Evolutionary conservation across 2,888 invertebrate genomes (phyloP), one percentile per base, ranked within the genome.

Genomic region (Gandaritis pyraliata): DNA sequence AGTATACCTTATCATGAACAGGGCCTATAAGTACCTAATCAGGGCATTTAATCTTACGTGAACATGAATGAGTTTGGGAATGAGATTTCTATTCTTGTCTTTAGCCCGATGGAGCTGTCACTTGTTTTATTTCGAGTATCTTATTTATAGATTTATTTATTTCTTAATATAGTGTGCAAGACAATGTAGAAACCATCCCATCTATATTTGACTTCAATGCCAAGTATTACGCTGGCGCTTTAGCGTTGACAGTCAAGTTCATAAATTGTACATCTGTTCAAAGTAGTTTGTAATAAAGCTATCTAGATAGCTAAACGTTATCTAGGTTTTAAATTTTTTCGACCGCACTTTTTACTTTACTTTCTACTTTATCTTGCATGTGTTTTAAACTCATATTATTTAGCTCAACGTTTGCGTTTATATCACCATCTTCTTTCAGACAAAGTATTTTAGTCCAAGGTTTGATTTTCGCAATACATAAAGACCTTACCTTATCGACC

Each of bases 401-500:
- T 72, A 72, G 60, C 46, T 65, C 58, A 70, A 70, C 55, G 71
- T 85, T 86, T 76, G 71, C 52, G 70, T 85, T 86, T 76, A 86
- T 85, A 87, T 86, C 86, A 87, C 87, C 86, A 86, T 69, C 78
- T 79, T 80, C 74, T 61, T 52, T 52, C 16, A 13, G 3, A 53
- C 48, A 55, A 29, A 58, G 39, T 52, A 62, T 57, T 52, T 33
- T 29, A 12, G 10, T 11, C 33, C 30, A 57, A 23, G 7, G 45
- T 36, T 41, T 10, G 43, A 10, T 7, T 12, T 63, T 51, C n/a
- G 11, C 23, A 43, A 36, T 36, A 46, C 13, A 45, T 56, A 52
- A 33, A 69, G 68, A 85, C 94, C 64, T 93, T 95, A 98, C 98
- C 97, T 95, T 97, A 94, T 98, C 98, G 65, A 97, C 97, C 94